Conservation (phyloP, 2,888 invertebrate genomes). For the Phrixothrix hirtus region DNA sequence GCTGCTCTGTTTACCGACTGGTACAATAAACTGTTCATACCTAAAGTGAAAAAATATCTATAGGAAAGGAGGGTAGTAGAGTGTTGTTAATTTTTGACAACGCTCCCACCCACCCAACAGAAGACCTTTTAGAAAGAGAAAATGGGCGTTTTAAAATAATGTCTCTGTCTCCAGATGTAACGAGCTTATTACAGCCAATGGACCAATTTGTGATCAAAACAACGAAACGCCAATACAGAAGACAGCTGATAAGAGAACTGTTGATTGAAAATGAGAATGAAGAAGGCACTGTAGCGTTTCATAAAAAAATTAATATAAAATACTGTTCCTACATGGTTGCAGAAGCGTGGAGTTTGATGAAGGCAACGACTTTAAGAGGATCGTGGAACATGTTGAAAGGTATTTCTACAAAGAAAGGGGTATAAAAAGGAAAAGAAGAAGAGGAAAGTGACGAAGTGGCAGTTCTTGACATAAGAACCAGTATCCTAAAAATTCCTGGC, state of each 20-base stretch:
- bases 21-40: no score
- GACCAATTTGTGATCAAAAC: neutral
- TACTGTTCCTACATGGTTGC: neutral
- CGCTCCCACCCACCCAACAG: no score
- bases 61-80: neutral
- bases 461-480: neutral
- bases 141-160: neutral
- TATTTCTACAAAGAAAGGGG: neutral
- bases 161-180: neutral
- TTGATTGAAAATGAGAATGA: no score
- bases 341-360: no score
- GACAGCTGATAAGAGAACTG: no score
- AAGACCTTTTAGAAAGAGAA: no score
- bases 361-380: neutral
- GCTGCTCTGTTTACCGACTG: no score
- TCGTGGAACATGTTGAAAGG: neutral
- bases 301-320: neutral
- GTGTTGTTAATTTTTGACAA: no score
- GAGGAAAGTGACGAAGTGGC: no score
- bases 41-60: neutral
- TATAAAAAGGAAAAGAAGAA: neutral
- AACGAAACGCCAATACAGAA: no score
- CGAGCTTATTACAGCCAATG: no score
- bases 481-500: no score
- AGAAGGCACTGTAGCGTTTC: neutral